Base-by-base conservation (phyloP, 2,888 invertebrate species). In the Latheticus oryzae region DNA sequence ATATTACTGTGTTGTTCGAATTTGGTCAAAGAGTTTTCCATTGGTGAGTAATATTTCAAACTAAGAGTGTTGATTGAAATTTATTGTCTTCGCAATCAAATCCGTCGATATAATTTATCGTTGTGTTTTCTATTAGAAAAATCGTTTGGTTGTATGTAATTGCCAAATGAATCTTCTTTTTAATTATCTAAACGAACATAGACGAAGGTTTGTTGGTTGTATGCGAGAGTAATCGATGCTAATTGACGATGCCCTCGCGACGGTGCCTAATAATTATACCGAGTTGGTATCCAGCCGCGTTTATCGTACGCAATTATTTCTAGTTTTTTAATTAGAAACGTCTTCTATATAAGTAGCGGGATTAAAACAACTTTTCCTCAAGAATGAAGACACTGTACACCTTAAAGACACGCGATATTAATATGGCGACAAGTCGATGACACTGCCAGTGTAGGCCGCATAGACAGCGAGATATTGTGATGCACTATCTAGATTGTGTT, bases 401-500 rank as follows among this genome's bases (percentile, higher is more conserved):
- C 59, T 67, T 63, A 64, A n/a, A 67, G 71, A 72, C 73, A 74
- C 73, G 74, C 73, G 72, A 75, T 76, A 77, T 76, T 76, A 77
- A 76, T 76, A 76, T 74, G 72, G 75, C 73, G 75, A 76, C 75
- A 73, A 75, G 78, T 76, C 77, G 76, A 75, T 77, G 77, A 76
- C 76, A 76, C 75, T 73, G 74, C 65, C 70, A 69, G 75, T 75
- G 76, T 76, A 75, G 76, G 75, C 72, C 71, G 75, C 69, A 67
- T 67, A 71, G 74, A 73, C 73, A 72, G 69, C 71, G 67, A 74
- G 75, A 76, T 75, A 76, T 77, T 75, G 75, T 76, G 73, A 75
- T 75, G 70, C 75, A 67, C 68, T 71, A 76, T 76, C 76, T 72
- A 73, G 75, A 76, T 76, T 74, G 70, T 72, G 69, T 73, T 74